Evolutionary conservation across 2,113 vertebrate genomes (phyloP), one percentile per base, ranked within the genome.

Genomic region (Menura novaehollandiae): DNA sequence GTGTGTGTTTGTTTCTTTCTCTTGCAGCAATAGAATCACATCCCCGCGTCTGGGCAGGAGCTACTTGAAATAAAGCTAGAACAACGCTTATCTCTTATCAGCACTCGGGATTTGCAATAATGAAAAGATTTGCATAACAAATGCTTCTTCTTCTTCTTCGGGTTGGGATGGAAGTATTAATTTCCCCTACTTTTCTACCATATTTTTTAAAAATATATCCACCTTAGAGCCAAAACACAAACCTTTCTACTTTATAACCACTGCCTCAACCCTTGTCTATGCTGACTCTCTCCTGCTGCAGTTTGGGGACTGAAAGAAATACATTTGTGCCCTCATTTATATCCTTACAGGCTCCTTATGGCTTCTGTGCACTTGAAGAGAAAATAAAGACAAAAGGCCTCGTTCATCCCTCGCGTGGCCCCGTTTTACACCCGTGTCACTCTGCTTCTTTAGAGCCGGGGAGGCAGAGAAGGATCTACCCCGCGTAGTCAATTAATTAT

Each of bases 121-220:
- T 97, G 96, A 97, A 96, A 95, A 94, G 94, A 97, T 97, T 97
- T 97, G 97, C 97, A 97, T 97, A 97, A 97, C 97, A 97, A 97
- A 97, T 95, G 91, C 91, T 90, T 44, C 88, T 96, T 91, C 95
- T 94, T 58, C 93, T 94, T 94, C 92, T 88, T 94, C 84, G 92
- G 84, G 30, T 97, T 77, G 83, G 89, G 87, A 91, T 95, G 85
- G 95, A 97, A 97, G 89, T 94, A 95, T 97, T 97, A 91, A 97
- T 97, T 97, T 96, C 97, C 93, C 96, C 56, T 92, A 94, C 92
- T 58, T 95, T 94, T 64, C 88, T 39, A 24, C 68, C 3, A 0
- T 64, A 32, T 47, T 92, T 93, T 82, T 32, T 35, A 4, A 68
- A 89, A 83, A 90, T 88, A 58, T 86, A 85, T 66, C 93, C 69